Percentiles rank a stretch among this genome's conserved stretches.
Conservation (phyloP, 2,113 vertebrate genomes). For the Butorides virescens region DNA sequence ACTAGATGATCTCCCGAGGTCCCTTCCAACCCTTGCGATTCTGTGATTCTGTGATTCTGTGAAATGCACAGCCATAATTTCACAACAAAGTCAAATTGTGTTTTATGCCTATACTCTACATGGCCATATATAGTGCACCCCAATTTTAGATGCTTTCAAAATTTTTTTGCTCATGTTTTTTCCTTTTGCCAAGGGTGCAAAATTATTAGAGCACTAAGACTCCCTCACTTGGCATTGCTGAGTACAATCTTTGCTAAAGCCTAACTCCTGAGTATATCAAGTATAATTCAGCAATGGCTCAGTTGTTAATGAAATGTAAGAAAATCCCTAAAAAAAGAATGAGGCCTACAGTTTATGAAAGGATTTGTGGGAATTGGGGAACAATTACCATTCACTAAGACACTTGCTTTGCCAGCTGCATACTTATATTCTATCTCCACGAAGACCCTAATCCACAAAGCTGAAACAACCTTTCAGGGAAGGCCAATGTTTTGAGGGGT, state of each 20-base stretch:
- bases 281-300: background rate
- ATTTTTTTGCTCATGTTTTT: background rate
- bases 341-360: background rate
- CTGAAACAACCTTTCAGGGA: background rate
- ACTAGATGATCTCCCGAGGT: too few species aligned
- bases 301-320: slow-evolving; percentile 3
- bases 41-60: too few species aligned
- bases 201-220: background rate
- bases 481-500: background rate
- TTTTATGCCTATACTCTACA: background rate
- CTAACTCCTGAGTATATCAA: background rate
- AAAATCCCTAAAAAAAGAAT: background rate
- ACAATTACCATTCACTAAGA: slow-evolving; percentile 21
- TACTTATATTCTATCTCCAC: background rate
- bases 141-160: background rate
- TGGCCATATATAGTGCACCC: background rate
- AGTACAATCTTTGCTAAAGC: background rate
- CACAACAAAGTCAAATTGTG: background rate
- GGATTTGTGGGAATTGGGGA: slow-evolving; percentile 26
- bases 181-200: background rate
- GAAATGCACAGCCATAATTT: background rate
- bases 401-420: slow-evolving; percentile 38
- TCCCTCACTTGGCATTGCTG: background rate
- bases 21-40: too few species aligned
- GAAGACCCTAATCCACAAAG: slow-evolving; percentile 11